Base-by-base conservation (phyloP, 2,113 vertebrate species). In the Acinonyx jubatus region DNA sequence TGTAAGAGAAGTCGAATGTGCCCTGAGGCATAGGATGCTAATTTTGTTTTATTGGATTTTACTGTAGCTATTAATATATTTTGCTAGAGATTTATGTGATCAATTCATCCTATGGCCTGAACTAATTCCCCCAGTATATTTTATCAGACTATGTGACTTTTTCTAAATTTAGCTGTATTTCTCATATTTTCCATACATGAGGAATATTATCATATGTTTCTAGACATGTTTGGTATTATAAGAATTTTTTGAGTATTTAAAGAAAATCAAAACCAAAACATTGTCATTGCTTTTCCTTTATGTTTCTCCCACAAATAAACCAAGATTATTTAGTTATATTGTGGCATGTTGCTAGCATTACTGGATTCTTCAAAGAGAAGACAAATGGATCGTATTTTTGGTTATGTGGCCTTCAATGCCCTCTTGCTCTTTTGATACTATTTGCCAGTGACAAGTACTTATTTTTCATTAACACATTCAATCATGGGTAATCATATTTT, bases 11-110 rank as follows among this genome's bases (percentile, higher is more conserved):
- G 85, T 71, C 25, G 10, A 97, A 86, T 84, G 69, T 97, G 84
- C 78, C 97, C 88, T 71, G 78, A 96, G 73, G 97, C 85, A 85
- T 36, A 95, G 68, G 93, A 94, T 95, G 69, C 95, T 97, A 96
- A 98, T 97, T 98, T 97, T 96, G 87, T 96, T 92, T 97, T 97
- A 97, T 97, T 98, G 94, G 89, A 98, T 97, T 97, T 98, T 91
- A 97, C 95, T 94, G 61, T 96, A 93, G 85, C 85, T 97, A 97
- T 98, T 98, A 98, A 98, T 98, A 98, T 89, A 98, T 97, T 98
- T 97, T 97, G 66, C 88, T 93, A 68, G 81, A 96, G 78, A 98
- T 98, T 98, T 97, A 98, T 98, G 88, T 97, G 97, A 97, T 92
- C 96, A 97, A 97, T 97, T 97, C 97, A 93, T 96, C 88, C 88